phyloP scores from a whole-genome alignment of 35 echinoderm and acorn worm species.

The Ophioderma brevispina region DNA sequence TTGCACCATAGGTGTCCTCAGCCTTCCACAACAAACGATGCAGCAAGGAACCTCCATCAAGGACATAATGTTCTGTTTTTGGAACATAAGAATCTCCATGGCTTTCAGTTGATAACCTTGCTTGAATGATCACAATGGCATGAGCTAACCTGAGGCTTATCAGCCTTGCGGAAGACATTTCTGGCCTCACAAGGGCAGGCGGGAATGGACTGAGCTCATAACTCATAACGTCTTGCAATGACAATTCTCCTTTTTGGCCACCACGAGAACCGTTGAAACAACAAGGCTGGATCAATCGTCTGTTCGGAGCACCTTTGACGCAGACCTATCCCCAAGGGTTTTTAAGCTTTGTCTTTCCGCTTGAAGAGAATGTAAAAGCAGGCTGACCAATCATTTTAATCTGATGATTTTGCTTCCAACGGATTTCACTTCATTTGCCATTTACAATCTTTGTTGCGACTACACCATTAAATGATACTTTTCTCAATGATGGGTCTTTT shows the following conservation, averaged over 20 bases:
- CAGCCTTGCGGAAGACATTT: conserved; percentile 25
- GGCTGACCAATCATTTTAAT: conserved; percentile 51
- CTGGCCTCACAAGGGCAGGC: conserved; percentile 38
- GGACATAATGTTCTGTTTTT: conserved; percentile 48
- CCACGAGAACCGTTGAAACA: conserved; percentile 57
- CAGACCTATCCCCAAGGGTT: conserved; percentile 18
- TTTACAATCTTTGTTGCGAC: conserved; percentile 38
- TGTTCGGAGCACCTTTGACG: conserved; percentile 34
- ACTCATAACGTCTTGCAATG: conserved; percentile 32
- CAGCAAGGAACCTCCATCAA: conserved; percentile 59
- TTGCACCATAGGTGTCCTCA: conserved; percentile 38
- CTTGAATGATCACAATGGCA: neutral
- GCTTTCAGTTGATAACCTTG: conserved; percentile 9
- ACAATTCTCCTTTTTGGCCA: conserved; percentile 28
- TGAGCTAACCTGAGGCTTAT: conserved; percentile 46
- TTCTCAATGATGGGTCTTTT: conserved; percentile 59
- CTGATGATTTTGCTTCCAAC: conserved; percentile 44
- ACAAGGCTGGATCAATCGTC: conserved; percentile 49
- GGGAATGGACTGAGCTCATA: conserved; percentile 53
- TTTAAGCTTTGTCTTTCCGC: conserved; percentile 21
- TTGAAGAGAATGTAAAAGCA: conserved; percentile 22
- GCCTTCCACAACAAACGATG: conserved; percentile 32
- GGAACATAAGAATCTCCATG: conserved; percentile 9
- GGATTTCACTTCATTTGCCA: conserved; percentile 34
- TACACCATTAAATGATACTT: conserved; percentile 68